Evolutionary conservation across 1,140 invertebrate genomes (phyloP).

Genomic region (Papilio aristodemus): DNA sequence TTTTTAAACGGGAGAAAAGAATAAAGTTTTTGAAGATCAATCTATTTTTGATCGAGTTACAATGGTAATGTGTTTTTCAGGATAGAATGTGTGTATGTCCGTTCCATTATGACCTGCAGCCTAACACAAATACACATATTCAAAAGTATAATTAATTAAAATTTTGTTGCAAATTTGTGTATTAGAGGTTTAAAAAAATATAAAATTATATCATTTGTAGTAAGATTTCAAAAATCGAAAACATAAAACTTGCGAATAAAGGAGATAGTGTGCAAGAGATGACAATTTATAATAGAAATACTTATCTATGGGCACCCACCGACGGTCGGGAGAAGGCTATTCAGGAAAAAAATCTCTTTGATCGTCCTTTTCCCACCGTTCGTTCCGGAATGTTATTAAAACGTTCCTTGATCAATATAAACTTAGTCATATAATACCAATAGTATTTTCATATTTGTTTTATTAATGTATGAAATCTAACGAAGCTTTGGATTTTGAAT

Average conservation of each 20-base stretch:
- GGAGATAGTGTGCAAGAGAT: not conserved
- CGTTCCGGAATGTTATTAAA: constrained; percentile 8
- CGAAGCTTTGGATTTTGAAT: not conserved
- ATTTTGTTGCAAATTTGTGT: too few species aligned
- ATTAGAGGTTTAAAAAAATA: too few species aligned
- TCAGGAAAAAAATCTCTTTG: constrained; percentile 11
- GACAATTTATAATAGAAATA: not conserved
- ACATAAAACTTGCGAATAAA: too few species aligned
- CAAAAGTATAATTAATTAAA: too few species aligned
- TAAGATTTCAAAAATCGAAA: too few species aligned
- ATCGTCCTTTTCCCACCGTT: constrained; percentile 8
- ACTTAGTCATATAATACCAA: constrained; percentile 5
- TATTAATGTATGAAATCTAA: not conserved
- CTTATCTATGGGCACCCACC: not conserved
- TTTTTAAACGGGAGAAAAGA: not conserved
- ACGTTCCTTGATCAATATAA: constrained; percentile 1
- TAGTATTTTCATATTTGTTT: not conserved
- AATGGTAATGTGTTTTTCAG: too few species aligned
- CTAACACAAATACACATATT: too few species aligned
- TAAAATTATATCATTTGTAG: too few species aligned
- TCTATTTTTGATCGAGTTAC: too few species aligned
- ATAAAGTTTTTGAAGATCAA: too few species aligned
- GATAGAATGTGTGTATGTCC: too few species aligned
- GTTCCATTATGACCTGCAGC: too few species aligned
- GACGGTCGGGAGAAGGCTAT: constrained; percentile 1